phyloP scores from a whole-genome alignment of 1,140 invertebrate species.

The Heliconius hewitsoni region DNA sequence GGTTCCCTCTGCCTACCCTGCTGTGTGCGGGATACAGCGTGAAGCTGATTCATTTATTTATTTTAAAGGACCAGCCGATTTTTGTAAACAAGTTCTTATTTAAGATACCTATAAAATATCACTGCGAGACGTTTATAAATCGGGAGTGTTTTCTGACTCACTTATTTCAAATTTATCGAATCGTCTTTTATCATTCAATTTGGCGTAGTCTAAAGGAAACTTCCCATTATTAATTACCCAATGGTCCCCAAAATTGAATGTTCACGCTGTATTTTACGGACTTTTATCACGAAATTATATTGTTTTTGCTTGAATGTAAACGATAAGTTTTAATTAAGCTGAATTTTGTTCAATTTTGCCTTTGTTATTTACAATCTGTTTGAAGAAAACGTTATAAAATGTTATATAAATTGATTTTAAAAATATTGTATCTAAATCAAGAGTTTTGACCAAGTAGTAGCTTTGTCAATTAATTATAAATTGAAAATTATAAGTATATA shows the following conservation, averaged over 20 bases:
- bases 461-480: no score
- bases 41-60: no score
- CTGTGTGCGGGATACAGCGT: no score
- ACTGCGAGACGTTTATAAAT: neutral
- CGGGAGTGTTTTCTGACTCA: slow-evolving; percentile 12
- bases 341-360: neutral
- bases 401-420: neutral
- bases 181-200: slow-evolving; percentile 20
- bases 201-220: slow-evolving; percentile 16
- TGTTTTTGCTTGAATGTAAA: neutral
- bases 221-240: slow-evolving; percentile 24
- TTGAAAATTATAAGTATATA: no score
- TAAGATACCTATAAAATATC: neutral
- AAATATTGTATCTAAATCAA: neutral
- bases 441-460: neutral
- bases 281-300: neutral
- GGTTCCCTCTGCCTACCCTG: no score
- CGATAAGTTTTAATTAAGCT: slow-evolving; percentile 1
- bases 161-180: neutral
- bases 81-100: neutral
- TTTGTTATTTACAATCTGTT: neutral
- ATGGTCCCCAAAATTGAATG: slow-evolving; percentile 24
- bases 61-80: neutral
- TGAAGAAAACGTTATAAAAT: neutral
- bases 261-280: slow-evolving; percentile 15